A percentile compares a stretch with the other conserved stretches of the same genome.
Conservation (phyloP, 1,140 invertebrate genomes). For the Pachyrhynchus sulphureomaculatus region DNA sequence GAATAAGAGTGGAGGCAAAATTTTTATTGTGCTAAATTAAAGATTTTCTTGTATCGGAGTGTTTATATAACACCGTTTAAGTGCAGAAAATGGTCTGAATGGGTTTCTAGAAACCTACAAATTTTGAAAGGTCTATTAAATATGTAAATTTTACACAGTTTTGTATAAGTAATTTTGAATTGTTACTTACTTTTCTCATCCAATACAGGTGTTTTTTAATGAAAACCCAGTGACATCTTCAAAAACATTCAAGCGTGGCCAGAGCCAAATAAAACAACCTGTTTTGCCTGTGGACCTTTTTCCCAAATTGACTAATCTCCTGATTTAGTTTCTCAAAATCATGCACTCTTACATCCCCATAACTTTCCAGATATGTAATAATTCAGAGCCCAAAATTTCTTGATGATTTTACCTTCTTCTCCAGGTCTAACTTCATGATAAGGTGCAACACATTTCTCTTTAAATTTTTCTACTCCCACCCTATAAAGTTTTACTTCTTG, state of each 20-base stretch:
- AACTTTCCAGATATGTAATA: slow-evolving; percentile 81
- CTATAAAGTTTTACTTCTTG: slow-evolving; percentile 79
- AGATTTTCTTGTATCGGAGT: too few relatives aligned
- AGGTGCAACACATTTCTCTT: slow-evolving; percentile 71
- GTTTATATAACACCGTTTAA: too few relatives aligned
- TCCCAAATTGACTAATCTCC: slow-evolving; percentile 66
- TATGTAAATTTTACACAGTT: too few relatives aligned
- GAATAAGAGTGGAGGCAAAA: too few relatives aligned
- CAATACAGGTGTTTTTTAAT: slow-evolving; percentile 84
- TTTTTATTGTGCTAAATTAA: too few relatives aligned
- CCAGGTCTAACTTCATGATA: slow-evolving; percentile 76
- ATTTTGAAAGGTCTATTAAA: too few relatives aligned
- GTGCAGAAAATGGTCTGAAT: too few relatives aligned
- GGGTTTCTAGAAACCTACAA: too few relatives aligned
- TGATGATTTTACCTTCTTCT: slow-evolving; percentile 74
- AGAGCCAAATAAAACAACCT: slow-evolving; percentile 96
- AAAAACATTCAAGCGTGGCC: slow-evolving; percentile 94
- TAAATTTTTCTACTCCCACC: slow-evolving; percentile 71
- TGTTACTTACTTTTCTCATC: slow-evolving; percentile 66
- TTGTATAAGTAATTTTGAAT: too few relatives aligned
- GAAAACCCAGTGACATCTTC: slow-evolving; percentile 80
- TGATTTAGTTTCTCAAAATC: slow-evolving; percentile 82
- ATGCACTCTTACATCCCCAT: slow-evolving; percentile 76
- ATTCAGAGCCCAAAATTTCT: slow-evolving; percentile 87
- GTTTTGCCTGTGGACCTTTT: slow-evolving; percentile 68